Evolutionary conservation across 2,888 invertebrate genomes (phyloP).

Genomic region (Plagodis dolabraria): DNA sequence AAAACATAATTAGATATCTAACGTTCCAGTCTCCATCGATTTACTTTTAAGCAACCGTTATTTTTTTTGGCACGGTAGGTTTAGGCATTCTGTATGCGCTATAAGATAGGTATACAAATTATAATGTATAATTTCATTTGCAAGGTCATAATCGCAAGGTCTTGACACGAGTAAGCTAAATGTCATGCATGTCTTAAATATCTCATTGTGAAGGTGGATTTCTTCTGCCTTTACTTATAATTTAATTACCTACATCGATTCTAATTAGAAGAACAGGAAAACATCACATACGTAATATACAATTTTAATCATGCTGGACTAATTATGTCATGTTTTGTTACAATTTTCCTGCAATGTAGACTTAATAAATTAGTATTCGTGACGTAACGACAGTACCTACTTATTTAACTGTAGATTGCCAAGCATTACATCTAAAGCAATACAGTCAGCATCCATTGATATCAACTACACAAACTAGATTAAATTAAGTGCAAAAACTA

Average conservation of each 20-base stretch:
- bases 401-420: no score
- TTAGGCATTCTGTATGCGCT: not conserved
- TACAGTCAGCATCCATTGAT: constrained; percentile 14
- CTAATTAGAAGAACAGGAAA: constrained; percentile 6
- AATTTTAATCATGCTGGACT: constrained; percentile 16
- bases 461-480: constrained; percentile 7
- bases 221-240: constrained; percentile 11
- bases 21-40: not conserved
- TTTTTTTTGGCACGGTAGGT: not conserved
- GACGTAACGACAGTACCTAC: no score
- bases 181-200: constrained; percentile 18
- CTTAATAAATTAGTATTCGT: not conserved
- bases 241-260: no score
- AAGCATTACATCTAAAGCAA: not conserved
- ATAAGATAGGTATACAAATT: not conserved
- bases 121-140: constrained; percentile 8
- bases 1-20: not conserved
- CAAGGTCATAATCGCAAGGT: constrained; percentile 5
- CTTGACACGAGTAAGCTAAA: constrained; percentile 7
- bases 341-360: constrained; percentile 23
- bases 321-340: constrained; percentile 19
- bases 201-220: constrained; percentile 12
- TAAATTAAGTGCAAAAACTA: constrained; percentile 20
- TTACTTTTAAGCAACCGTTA: not conserved
- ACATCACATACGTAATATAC: constrained; percentile 12